Evolutionary conservation across 2,888 invertebrate species (phyloP).

Genomic region (Agonopterix subpropinquella): DNA sequence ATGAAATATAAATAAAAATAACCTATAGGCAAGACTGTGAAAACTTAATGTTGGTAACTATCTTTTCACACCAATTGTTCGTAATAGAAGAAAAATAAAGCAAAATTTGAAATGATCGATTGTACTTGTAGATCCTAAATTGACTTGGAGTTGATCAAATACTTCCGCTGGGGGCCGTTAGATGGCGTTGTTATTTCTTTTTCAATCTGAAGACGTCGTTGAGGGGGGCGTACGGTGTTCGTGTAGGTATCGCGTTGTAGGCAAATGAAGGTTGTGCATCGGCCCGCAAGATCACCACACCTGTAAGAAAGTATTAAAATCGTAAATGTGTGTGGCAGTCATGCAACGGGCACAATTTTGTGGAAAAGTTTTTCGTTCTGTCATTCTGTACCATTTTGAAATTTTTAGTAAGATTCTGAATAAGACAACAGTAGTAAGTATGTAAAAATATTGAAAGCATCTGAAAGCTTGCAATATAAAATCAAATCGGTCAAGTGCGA

Average conservation of each 20-base stretch:
- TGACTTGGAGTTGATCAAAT: slow-evolving; percentile 12
- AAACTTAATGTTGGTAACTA: slow-evolving; percentile 51
- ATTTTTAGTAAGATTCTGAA: too few species aligned
- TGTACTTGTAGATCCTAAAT: slow-evolving; percentile 25
- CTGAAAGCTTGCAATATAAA: too few species aligned
- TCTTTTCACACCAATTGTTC: slow-evolving; percentile 27
- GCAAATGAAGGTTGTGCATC: slow-evolving; percentile 80
- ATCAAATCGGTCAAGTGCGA: too few species aligned
- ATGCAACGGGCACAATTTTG: background rate
- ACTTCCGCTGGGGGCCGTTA: slow-evolving; percentile 12
- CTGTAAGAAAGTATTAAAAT: slow-evolving; percentile 35
- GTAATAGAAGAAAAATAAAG: background rate
- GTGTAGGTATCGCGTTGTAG: slow-evolving; percentile 61
- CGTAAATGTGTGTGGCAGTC: too few species aligned
- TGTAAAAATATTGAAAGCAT: too few species aligned
- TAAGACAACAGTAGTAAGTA: too few species aligned
- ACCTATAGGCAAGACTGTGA: slow-evolving; percentile 56
- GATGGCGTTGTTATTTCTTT: slow-evolving; percentile 37
- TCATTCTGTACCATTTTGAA: too few species aligned
- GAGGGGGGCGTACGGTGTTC: slow-evolving; percentile 65
- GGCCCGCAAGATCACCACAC: slow-evolving; percentile 88
- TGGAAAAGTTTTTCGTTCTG: too few species aligned
- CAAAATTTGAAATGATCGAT: slow-evolving; percentile 4
- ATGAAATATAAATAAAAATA: slow-evolving; percentile 59
- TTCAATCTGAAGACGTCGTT: slow-evolving; percentile 65